Percentiles rank a stretch among this genome's conserved stretches.
Conservation (phyloP, 2,797 vertebrate species). For the Melanotaenia pygmaea region DNA sequence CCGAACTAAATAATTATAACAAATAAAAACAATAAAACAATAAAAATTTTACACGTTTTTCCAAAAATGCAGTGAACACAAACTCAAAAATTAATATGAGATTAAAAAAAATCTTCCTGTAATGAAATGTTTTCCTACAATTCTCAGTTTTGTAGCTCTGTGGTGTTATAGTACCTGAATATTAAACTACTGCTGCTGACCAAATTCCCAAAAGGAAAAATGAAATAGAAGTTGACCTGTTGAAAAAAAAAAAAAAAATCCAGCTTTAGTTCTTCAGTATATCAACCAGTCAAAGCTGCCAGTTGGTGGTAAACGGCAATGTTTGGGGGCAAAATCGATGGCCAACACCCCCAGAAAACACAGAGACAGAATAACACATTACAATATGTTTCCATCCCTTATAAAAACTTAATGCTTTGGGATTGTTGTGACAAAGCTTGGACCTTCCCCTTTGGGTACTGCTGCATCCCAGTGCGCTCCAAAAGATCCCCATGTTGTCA, state of each 20-base stretch:
- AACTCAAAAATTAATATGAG: background rate
- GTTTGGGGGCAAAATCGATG: constrained; percentile 7
- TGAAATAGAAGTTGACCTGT: constrained; percentile 6
- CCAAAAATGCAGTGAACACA: background rate
- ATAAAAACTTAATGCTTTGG: constrained; percentile 10
- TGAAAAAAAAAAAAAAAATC: background rate
- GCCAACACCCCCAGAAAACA: constrained; percentile 27
- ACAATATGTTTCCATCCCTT: background rate
- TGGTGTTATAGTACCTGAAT: background rate
- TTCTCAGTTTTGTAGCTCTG: background rate
- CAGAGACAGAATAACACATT: background rate
- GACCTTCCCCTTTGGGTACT: constrained; percentile 31
- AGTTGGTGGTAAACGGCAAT: background rate
- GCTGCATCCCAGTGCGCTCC: constrained; percentile 38
- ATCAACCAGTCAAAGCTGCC: background rate
- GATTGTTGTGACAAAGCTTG: constrained; percentile 37
- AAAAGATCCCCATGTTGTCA: constrained; percentile 26
- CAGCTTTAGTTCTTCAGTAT: too few species aligned
- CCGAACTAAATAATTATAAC: background rate
- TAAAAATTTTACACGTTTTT: background rate
- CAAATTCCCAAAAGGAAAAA: background rate
- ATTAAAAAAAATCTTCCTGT: background rate
- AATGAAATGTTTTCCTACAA: constrained; percentile 2
- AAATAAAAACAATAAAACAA: too few species aligned
- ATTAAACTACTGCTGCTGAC: background rate